phyloP scores from a whole-genome alignment of 2,888 invertebrate species.

The Scelioninae gen. 2 region DNA sequence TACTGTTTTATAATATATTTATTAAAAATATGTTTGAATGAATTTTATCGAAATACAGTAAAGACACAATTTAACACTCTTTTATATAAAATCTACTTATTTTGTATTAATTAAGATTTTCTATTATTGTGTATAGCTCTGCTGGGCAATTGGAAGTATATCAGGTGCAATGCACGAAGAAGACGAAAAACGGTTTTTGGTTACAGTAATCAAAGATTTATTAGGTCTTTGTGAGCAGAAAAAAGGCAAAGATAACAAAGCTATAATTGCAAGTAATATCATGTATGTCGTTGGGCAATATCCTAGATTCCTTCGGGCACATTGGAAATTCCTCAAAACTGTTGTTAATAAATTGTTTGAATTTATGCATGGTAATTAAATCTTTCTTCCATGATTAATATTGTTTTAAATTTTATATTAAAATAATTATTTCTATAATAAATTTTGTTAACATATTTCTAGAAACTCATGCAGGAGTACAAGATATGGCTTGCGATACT shows the following conservation, averaged over 20 bases:
- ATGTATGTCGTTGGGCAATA: slow-evolving; percentile 99
- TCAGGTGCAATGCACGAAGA: slow-evolving; percentile 99
- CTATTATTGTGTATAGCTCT: too few species aligned
- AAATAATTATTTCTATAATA: too few species aligned
- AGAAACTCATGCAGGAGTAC: slow-evolving; percentile 99
- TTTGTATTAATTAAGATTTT: slow-evolving; percentile 10
- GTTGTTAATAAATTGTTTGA: slow-evolving; percentile 99
- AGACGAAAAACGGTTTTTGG: slow-evolving; percentile 98
- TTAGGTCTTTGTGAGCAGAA: slow-evolving; percentile 98
- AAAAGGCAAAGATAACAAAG: slow-evolving; percentile 99
- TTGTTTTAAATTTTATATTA: neutral
- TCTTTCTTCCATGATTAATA: neutral
- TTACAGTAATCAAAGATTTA: slow-evolving; percentile 98
- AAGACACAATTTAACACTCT: too few species aligned
- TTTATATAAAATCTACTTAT: too few species aligned
- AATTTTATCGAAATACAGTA: too few species aligned
- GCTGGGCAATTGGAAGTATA: slow-evolving; percentile 99
- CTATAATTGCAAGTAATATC: slow-evolving; percentile 99
- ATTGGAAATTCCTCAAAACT: slow-evolving; percentile 99
- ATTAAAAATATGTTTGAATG: too few species aligned
- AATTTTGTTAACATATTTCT: slow-evolving; percentile 61
- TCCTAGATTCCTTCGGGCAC: slow-evolving; percentile 97
- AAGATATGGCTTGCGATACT: slow-evolving; percentile 99
- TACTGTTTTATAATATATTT: too few species aligned
- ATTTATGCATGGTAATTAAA: slow-evolving; percentile 92